A percentile compares a stretch with the other conserved stretches of the same genome.
phyloP scores from a whole-genome alignment of 2,113 vertebrate genomes.

The Labeo rohita region DNA sequence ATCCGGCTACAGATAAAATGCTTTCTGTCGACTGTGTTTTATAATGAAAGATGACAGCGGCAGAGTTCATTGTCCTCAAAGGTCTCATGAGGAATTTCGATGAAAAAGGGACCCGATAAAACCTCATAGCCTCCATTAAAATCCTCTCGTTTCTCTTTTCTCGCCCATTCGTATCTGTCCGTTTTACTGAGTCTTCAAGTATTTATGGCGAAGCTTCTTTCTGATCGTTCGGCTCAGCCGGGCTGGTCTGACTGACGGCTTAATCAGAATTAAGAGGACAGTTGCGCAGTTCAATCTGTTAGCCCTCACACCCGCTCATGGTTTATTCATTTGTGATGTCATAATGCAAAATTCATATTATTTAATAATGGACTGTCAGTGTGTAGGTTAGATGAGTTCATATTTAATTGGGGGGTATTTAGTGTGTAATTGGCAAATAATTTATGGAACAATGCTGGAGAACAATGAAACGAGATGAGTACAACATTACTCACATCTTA shows the following conservation, averaged over 20 bases:
- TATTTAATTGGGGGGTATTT: slow-evolving; percentile 63
- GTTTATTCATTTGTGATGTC: slow-evolving; percentile 65
- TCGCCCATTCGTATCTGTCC: slow-evolving; percentile 34
- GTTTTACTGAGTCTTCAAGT: slow-evolving; percentile 43
- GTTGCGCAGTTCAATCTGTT: slow-evolving; percentile 49
- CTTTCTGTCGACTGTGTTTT: background rate
- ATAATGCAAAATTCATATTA: slow-evolving; percentile 64
- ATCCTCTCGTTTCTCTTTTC: slow-evolving; percentile 13
- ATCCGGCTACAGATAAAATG: background rate
- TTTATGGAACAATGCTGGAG: slow-evolving; percentile 55
- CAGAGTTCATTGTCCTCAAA: slow-evolving; percentile 21
- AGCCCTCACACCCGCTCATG: slow-evolving; percentile 55
- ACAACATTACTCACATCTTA: slow-evolving; percentile 26
- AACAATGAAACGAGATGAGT: slow-evolving; percentile 42
- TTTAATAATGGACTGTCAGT: slow-evolving; percentile 62
- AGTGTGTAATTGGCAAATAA: slow-evolving; percentile 61
- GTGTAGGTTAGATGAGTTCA: slow-evolving; percentile 61
- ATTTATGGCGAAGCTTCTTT: slow-evolving; percentile 50
- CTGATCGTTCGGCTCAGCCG: slow-evolving; percentile 49
- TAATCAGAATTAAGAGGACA: slow-evolving; percentile 59
- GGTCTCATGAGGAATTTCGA: slow-evolving; percentile 39
- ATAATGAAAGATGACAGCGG: slow-evolving; percentile 48
- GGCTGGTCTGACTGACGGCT: slow-evolving; percentile 56
- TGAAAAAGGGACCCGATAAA: slow-evolving; percentile 44
- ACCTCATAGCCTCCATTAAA: slow-evolving; percentile 30